Evolutionary conservation across 2,888 invertebrate genomes (phyloP), one percentile per base, ranked within the genome.

Genomic region (Anoplius nigerrimus): DNA sequence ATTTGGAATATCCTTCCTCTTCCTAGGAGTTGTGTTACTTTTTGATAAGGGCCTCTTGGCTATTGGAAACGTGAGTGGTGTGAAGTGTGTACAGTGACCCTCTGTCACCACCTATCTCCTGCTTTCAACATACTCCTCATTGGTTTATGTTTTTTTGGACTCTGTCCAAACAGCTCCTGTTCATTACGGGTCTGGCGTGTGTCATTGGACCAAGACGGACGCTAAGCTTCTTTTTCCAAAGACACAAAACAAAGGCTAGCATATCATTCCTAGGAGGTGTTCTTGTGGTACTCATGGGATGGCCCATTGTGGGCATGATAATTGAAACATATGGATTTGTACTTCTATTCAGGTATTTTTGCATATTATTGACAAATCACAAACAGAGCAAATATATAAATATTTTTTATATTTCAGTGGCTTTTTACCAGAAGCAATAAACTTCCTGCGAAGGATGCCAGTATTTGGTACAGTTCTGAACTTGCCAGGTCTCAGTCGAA

Each of bases 41-140:
- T 98, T 99, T 89, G 99, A 99, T 89, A 98, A 97, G 90, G 99
- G 99, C 61, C 91, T 99, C 66, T 90, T 99, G 66, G 99, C 99
- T n/a, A 97, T 99, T 88, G 99, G 99, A 88, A 99, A 99, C 92
- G 99, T 99, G 92, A 94, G 96, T 63, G 51, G 11, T 11, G 2
- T 43, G 20, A 42, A 20, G 18, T 22, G n/a, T 15, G n/a, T 21
- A 5, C 20, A 58, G 22, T 34, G n/a, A 16, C 22, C n/a, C 18
- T 53, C 43, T 24, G 34, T 4, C 11, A 48, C 20, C 20, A 8
- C 27, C 27, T 43, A 34, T 20, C 13, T 51, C 0, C 51, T 48
- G n/a, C 27, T 60, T 48, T 42, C 15, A 20, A 43, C 6, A n/a
- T 43, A 8, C 20, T 57, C 13, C 2, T 20, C 11, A 18, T 8